Conservation (phyloP, 2,113 vertebrate species). For the Brienomyrus longianalis region DNA sequence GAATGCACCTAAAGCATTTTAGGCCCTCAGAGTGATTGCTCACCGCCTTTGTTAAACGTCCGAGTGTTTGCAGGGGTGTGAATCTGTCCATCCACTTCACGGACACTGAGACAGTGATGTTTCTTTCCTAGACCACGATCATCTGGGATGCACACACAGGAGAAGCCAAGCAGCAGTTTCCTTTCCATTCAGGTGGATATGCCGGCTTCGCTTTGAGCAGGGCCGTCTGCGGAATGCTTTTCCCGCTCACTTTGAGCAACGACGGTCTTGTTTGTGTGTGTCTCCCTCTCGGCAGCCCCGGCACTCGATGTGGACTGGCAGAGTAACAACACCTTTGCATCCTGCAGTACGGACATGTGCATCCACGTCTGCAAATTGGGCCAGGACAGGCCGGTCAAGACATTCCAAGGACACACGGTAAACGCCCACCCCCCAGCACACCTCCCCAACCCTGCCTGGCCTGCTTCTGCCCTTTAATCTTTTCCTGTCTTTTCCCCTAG, state of each 20-base stretch:
- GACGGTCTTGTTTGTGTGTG: neutral
- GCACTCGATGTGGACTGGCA: slow-evolving; percentile 97
- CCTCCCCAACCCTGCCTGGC: neutral
- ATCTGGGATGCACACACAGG: slow-evolving; percentile 98
- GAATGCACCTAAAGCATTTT: neutral
- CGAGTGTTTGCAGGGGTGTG: neutral
- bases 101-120: neutral
- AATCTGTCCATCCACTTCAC: neutral
- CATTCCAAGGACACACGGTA: slow-evolving; percentile 99
- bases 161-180: slow-evolving; percentile 96
- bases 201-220: neutral
- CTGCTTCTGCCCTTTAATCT: neutral
- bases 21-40: neutral
- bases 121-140: slow-evolving; percentile 80
- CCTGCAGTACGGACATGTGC: slow-evolving; percentile 97
- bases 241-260: neutral
- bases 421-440: slow-evolving; percentile 41
- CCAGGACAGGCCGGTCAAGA: slow-evolving; percentile 94
- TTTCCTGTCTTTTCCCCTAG: slow-evolving; percentile 39
- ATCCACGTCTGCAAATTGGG: slow-evolving; percentile 97
- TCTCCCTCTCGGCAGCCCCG: slow-evolving; percentile 63
- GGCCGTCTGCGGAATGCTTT: neutral
- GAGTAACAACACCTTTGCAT: slow-evolving; percentile 97
- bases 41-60: neutral
- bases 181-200: slow-evolving; percentile 89